Base-by-base conservation (phyloP, 2,113 vertebrate species). In the Tupaia tana region DNA sequence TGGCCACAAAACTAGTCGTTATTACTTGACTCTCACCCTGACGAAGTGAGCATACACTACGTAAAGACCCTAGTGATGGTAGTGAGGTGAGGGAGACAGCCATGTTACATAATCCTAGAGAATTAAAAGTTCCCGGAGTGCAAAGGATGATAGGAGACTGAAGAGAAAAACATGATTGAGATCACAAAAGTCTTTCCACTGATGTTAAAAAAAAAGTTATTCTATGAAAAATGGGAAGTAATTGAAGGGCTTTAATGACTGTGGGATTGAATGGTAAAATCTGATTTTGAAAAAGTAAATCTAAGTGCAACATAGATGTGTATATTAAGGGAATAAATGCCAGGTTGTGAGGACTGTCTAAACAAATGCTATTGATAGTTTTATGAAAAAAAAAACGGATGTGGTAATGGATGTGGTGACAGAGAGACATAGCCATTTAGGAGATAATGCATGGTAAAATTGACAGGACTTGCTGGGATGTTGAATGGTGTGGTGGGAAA, bases 211-310 rank as follows among this genome's bases (percentile, higher is more conserved):
- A 89, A 69, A 12, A 89, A 77, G 31, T 70, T 13, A 70, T 34
- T 84, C 52, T 71, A 43, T 7, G 12, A 83, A 86, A 52, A 86
- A 73, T 22, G 16, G 1, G 59, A 89, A 79, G 43, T 73, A 18
- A 59, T 15, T 19, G 9, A 70, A 69, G 1, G 3, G 11, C 9
- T 90, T 88, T 80, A 52, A 34, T 70, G 18, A 22, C 7, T 56
- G 6, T 75, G 8, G 3, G 1, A 2, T 58, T 52, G 73, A 69
- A 29, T 59, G 18, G 16, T 64, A 59, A 64, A 18, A 73, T 43
- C 29, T 86, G 12, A 52, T 67, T 73, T 93, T 82, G 54, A 74
- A 70, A 86, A 77, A 88, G 2, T 61, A 92, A 95, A 10, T 63
- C n/a, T 11, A 88, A 9, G 8, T 86, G 31, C 24, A 78, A 69